phyloP scores from a whole-genome alignment of 2,113 vertebrate genomes.

The Chloropsis hardwickii region DNA sequence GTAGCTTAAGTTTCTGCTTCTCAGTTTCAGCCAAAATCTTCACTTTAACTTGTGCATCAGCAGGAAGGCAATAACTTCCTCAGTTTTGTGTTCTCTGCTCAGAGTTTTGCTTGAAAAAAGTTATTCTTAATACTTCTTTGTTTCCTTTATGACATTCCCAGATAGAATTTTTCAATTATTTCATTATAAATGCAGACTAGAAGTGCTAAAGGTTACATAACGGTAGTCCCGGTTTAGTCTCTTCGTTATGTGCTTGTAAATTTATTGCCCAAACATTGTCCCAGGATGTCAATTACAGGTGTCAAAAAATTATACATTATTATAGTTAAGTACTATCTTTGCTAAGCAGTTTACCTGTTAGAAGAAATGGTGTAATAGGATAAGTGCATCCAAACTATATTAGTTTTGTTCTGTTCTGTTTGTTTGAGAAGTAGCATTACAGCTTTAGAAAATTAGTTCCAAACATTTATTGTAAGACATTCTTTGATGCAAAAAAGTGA shows the following conservation, averaged over 20 bases:
- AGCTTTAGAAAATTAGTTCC: background rate
- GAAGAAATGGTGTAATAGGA: background rate
- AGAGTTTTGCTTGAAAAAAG: background rate
- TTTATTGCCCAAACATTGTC: background rate
- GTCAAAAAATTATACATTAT: background rate
- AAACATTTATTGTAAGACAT: background rate
- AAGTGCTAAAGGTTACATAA: background rate
- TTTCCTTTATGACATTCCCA: background rate
- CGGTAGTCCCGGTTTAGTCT: background rate
- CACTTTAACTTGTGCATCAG: background rate
- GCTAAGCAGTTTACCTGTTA: background rate
- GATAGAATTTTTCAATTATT: background rate
- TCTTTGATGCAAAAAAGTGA: background rate
- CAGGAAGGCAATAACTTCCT: background rate
- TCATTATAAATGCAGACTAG: background rate
- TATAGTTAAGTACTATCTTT: background rate
- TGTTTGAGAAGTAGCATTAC: background rate
- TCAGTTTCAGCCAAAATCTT: slow-evolving; percentile 6
- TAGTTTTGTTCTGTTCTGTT: background rate
- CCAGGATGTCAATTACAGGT: background rate
- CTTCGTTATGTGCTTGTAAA: background rate
- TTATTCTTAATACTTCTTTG: background rate
- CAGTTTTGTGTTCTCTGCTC: background rate
- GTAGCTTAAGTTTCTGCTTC: background rate
- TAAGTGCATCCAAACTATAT: background rate